Evolutionary conservation across 1,140 invertebrate genomes (phyloP).

Genomic region (Trichogramma pretiosum): DNA sequence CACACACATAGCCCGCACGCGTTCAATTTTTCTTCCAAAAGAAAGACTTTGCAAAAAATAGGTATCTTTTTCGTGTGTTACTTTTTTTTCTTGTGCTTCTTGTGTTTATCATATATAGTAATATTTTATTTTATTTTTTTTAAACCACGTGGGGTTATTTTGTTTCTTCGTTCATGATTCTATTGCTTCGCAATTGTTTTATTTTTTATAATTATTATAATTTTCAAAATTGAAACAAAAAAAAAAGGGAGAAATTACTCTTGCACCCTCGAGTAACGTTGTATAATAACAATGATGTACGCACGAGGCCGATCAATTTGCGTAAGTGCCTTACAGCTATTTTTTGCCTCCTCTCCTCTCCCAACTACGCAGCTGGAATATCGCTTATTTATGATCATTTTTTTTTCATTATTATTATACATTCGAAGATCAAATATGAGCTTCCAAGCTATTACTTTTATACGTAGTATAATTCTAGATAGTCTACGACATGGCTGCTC

Average conservation of each 20-base stretch:
- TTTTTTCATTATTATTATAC: too few relatives aligned
- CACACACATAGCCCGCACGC: too few relatives aligned
- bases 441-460: background rate
- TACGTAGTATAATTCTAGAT: background rate
- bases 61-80: constrained; percentile 7
- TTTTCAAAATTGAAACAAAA: too few relatives aligned
- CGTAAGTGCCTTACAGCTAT: too few relatives aligned
- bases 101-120: background rate
- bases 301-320: too few relatives aligned
- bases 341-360: too few relatives aligned
- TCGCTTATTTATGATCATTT: background rate
- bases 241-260: too few relatives aligned
- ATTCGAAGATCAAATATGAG: too few relatives aligned
- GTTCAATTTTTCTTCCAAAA: constrained; percentile 5
- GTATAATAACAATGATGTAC: too few relatives aligned
- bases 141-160: too few relatives aligned
- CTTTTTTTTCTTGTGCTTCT: constrained; percentile 10
- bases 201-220: constrained; percentile 1
- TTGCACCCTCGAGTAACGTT: too few relatives aligned
- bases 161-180: constrained; percentile 3
- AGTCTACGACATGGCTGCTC: background rate
- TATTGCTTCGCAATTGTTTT: constrained; percentile 15
- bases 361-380: constrained; percentile 3
- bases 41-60: constrained; percentile 17
- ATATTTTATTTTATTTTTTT: background rate